Percentiles rank a stretch among this genome's conserved stretches.
Conservation (phyloP, 2,113 vertebrate species). For the Pelecanoides urinatrix region DNA sequence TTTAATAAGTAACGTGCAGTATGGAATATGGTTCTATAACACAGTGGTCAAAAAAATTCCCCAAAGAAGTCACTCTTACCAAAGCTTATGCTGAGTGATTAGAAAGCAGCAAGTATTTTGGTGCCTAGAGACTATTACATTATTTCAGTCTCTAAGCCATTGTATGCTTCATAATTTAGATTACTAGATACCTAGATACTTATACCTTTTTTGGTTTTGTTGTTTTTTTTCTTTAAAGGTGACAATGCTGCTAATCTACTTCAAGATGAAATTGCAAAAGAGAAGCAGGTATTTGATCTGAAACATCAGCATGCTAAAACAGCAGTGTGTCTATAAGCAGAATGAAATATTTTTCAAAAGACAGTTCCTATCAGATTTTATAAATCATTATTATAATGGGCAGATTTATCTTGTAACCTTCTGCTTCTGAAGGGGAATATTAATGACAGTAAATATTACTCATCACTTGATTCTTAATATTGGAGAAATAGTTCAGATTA, state of each 20-base stretch:
- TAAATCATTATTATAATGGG: not conserved
- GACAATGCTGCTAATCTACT: slow-evolving; percentile 75
- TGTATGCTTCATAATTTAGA: not conserved
- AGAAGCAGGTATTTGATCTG: slow-evolving; percentile 82
- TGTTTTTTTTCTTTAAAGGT: slow-evolving; percentile 65
- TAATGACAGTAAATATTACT: not conserved
- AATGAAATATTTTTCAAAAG: not conserved
- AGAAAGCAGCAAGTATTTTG: not conserved
- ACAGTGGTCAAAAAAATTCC: not conserved
- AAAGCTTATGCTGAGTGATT: not conserved
- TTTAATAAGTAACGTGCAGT: not conserved
- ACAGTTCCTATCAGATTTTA: not conserved
- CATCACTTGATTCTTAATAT: not conserved
- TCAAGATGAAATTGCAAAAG: slow-evolving; percentile 83
- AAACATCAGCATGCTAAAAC: not conserved
- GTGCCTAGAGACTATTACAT: fast-evolving
- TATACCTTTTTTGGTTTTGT: not conserved
- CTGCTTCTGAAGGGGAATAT: not conserved
- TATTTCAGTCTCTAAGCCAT: not conserved
- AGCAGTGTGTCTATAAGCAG: not conserved
- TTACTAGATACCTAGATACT: not conserved
- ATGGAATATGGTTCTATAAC: not conserved
- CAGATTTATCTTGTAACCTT: not conserved
- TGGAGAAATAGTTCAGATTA: not conserved
- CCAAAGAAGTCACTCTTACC: not conserved